These are phyloP conservation scores for Rambutsinella grinnellia DNA, from an alignment of 2,888 invertebrate species.

Conservation along the genomic window DNA sequence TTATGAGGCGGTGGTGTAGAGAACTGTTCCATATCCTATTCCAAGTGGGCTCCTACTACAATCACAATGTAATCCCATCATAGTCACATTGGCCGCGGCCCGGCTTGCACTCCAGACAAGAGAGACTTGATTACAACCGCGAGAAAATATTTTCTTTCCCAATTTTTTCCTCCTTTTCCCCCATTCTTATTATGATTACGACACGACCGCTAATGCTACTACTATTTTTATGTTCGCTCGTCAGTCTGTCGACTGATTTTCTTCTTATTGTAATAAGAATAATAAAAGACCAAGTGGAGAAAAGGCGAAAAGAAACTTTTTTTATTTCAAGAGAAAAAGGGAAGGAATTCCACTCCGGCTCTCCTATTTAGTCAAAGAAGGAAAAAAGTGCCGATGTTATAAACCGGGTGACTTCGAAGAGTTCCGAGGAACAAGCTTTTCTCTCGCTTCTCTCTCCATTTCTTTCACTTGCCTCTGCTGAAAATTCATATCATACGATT, in stretches of 20 bases:
- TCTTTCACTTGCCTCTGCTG: neutral
- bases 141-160: slow-evolving; percentile 1
- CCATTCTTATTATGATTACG: slow-evolving; percentile 6
- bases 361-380: slow-evolving; percentile 16
- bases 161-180: neutral
- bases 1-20: neutral
- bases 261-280: neutral
- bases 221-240: slow-evolving; percentile 3
- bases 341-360: neutral
- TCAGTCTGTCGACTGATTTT: slow-evolving; percentile 16
- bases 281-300: slow-evolving; percentile 14
- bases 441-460: neutral
- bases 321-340: slow-evolving; percentile 8
- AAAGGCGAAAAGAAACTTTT: slow-evolving; percentile 5
- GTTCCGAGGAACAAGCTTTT: slow-evolving; percentile 33
- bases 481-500: no score
- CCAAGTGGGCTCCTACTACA: neutral
- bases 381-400: slow-evolving; percentile 24
- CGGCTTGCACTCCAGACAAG: slow-evolving; percentile 8
- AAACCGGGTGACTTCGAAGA: slow-evolving; percentile 40
- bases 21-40: neutral
- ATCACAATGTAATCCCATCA: neutral
- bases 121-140: slow-evolving; percentile 16
- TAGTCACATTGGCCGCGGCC: neutral
- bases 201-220: slow-evolving; percentile 20